Evolutionary conservation across 2,797 vertebrate species (phyloP), one percentile per base, ranked within the genome.

Genomic region (Dipus sagitta): DNA sequence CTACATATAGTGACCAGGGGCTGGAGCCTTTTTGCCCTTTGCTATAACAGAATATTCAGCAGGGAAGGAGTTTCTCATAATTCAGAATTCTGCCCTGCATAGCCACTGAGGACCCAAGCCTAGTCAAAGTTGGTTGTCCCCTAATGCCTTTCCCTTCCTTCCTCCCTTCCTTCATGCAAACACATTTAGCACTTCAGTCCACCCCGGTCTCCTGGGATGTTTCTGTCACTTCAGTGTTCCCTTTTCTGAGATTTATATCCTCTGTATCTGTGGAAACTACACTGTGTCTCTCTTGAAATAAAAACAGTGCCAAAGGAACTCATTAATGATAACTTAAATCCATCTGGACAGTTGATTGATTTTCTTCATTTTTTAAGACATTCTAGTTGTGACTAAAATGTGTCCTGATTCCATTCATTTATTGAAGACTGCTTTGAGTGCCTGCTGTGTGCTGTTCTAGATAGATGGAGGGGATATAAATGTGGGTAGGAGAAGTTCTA

Each of bases 361-460:
- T 65, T 88, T 65, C 32, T 76, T 24, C 20, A 2, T 71, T 70
- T 94, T 84, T 32, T 68, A 85, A 93, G n/a, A 38, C 28, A 30
- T 88, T 88, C 21, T 81, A 13, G 65, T 34, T 26, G 65, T 79
- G 34, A 75, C 64, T 70, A 84, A 94, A 89, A 54, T 79, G 13
- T 85, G 47, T 38, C 78, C 24, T 32, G 13, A 75, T 65, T 6
- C 12, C 71, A 54, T 52, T 80, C 34, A 90, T 54, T 93, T 52
- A 65, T 65, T 95, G 28, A 88, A 87, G 76, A 84, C 47, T 52
- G 67, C 17, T 60, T 88, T 32, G 24, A 38, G 52, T 92, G 24
- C 11, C 21, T 71, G 42, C 24, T 62, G 0, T 38, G 10, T 75
- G 1, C 21, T 60, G 13, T 72, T 28, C 68, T 34, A 60, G 52